Percentiles rank a stretch among this genome's conserved stretches.
phyloP scores from a whole-genome alignment of 2,113 vertebrate species.

The Pluvianellus socialis region DNA sequence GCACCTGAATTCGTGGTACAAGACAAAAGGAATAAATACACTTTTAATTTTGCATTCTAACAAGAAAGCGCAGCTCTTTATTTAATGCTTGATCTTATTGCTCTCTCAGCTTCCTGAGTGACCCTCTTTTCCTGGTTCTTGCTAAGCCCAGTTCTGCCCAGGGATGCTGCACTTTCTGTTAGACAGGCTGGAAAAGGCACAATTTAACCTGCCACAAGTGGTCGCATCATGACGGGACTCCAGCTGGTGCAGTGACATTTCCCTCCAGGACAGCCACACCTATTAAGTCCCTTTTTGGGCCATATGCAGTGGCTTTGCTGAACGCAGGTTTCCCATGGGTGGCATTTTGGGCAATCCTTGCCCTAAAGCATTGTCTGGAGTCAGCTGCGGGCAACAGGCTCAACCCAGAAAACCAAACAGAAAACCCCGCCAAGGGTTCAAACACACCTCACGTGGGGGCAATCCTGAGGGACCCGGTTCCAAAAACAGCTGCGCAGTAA shows the following conservation, averaged over 20 bases:
- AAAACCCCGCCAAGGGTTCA: background rate
- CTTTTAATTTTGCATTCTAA: background rate
- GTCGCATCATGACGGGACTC: background rate
- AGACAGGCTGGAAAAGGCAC: background rate
- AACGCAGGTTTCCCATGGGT: accelerated
- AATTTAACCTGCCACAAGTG: background rate
- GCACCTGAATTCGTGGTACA: background rate
- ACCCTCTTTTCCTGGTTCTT: background rate
- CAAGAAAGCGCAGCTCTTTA: background rate
- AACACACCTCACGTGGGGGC: background rate
- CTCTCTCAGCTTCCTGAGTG: background rate
- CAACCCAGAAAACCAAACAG: background rate
- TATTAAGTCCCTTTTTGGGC: background rate
- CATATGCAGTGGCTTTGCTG: background rate
- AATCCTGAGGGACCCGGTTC: background rate
- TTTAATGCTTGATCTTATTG: background rate
- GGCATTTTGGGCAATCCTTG: background rate
- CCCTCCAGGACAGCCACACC: background rate
- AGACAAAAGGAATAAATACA: background rate
- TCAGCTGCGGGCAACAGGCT: background rate
- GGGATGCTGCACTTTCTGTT: background rate
- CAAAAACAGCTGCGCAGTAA: background rate
- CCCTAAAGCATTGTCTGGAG: background rate
- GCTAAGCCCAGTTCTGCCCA: background rate
- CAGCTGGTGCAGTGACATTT: background rate